A percentile compares a stretch with the other conserved stretches of the same genome.
phyloP scores from a whole-genome alignment of 1,140 invertebrate species.

The Scaptomyza pallida region DNA sequence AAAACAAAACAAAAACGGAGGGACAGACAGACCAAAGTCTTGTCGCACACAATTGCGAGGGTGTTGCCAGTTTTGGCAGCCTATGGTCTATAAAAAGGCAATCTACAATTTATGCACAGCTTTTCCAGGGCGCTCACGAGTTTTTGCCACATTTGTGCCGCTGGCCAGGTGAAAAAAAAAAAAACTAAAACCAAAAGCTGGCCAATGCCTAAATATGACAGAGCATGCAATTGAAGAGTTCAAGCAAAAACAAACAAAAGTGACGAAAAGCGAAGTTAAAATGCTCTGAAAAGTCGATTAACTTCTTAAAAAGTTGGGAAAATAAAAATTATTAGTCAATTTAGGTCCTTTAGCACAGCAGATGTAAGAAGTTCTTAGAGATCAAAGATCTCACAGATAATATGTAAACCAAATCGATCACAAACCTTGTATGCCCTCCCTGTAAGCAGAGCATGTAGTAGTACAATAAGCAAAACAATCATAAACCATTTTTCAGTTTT shows the following conservation, averaged over 20 bases:
- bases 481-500: conserved; percentile 27
- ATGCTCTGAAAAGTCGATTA: conserved; percentile 23
- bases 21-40: neutral
- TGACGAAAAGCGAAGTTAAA: neutral
- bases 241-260: neutral
- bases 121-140: conserved; percentile 64
- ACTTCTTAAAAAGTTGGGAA: too few species aligned
- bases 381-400: too few species aligned
- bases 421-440: too few species aligned
- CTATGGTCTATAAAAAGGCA: conserved; percentile 55
- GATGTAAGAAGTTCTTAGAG: too few species aligned
- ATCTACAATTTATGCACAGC: conserved; percentile 60
- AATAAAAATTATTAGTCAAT: too few species aligned
- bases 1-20: neutral
- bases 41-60: conserved; percentile 56
- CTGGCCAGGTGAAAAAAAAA: conserved; percentile 17
- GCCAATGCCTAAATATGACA: conserved; percentile 55
- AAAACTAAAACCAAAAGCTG: neutral
- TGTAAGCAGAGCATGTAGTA: neutral
- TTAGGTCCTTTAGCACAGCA: too few species aligned
- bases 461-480: conserved; percentile 45
- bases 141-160: conserved; percentile 57
- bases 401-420: too few species aligned
- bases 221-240: conserved; percentile 44
- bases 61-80: conserved; percentile 57